A percentile compares a stretch with the other conserved stretches of the same genome.
phyloP scores from a whole-genome alignment of 2,888 invertebrate genomes.

The Reticulitermes lucifugus region DNA sequence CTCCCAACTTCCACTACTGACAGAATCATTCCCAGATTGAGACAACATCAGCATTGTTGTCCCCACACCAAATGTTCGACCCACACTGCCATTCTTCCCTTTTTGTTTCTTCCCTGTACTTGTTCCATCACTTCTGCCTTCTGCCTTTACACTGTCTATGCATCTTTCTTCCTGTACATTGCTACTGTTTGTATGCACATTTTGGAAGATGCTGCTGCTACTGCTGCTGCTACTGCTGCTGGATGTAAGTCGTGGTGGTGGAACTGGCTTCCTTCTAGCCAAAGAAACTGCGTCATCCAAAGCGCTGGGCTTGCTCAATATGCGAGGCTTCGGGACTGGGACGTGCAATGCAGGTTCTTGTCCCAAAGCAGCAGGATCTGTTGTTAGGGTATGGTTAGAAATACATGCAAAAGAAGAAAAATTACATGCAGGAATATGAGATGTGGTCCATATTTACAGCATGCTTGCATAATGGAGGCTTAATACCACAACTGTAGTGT shows the following conservation, averaged over 20 bases:
- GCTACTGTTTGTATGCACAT: too few species aligned
- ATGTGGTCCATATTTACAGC: neutral
- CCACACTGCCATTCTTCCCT: neutral
- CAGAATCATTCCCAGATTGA: slow-evolving; percentile 1
- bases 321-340: neutral
- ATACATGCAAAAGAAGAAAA: slow-evolving; percentile 22
- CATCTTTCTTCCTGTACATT: too few species aligned
- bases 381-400: slow-evolving; percentile 19
- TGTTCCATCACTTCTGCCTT: neutral
- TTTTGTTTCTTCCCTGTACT: neutral
- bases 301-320: neutral
- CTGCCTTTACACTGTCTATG: too few species aligned
- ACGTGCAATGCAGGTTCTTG: neutral
- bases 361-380: neutral
- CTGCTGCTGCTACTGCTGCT: neutral
- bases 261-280: neutral
- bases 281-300: neutral
- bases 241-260: neutral
- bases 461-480: neutral
- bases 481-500: too few species aligned
- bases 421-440: neutral
- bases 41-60: slow-evolving; percentile 35
- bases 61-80: slow-evolving; percentile 39
- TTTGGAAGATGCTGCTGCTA: neutral
- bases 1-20: slow-evolving; percentile 17